phyloP scores from a whole-genome alignment of 1,140 invertebrate species.

The Drosophila melanica region DNA sequence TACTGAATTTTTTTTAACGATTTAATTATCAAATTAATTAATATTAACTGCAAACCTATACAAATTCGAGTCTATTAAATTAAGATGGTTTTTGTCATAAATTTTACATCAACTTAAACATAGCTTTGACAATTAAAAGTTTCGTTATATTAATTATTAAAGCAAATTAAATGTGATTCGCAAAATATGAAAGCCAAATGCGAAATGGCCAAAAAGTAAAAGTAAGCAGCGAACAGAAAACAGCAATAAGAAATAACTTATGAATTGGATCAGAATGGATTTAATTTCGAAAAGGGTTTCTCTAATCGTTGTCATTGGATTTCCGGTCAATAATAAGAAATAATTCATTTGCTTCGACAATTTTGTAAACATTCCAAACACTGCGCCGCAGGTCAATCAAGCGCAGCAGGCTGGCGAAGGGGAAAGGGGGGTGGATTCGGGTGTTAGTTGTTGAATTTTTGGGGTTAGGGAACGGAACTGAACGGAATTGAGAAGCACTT shows the following conservation, averaged over 20 bases:
- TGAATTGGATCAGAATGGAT: too few relatives aligned
- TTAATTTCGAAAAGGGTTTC: background rate
- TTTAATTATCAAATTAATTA: too few relatives aligned
- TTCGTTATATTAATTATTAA: background rate
- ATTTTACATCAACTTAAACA: too few relatives aligned
- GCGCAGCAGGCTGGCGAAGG: background rate
- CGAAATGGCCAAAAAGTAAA: constrained; percentile 3
- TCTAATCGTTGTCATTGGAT: constrained; percentile 25
- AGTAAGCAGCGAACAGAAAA: constrained; percentile 16
- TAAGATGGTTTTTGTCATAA: too few relatives aligned
- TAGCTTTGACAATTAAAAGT: too few relatives aligned
- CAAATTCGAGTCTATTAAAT: too few relatives aligned
- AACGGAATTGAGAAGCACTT: constrained; percentile 29
- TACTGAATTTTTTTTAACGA: too few relatives aligned
- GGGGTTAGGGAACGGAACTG: constrained; percentile 5
- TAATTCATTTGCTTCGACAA: constrained; percentile 40
- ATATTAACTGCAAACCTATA: too few relatives aligned
- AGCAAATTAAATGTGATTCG: constrained; percentile 31
- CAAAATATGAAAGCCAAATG: constrained; percentile 22
- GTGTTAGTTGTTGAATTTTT: background rate
- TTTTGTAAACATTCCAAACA: constrained; percentile 17
- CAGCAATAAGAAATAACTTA: constrained; percentile 1
- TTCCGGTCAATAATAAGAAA: constrained; percentile 46
- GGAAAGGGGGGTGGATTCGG: background rate
- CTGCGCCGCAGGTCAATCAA: constrained; percentile 28